Percentiles rank a stretch among this genome's conserved stretches.
phyloP scores from a whole-genome alignment of 2,797 vertebrate species.

The Gallinago nigripennis region DNA sequence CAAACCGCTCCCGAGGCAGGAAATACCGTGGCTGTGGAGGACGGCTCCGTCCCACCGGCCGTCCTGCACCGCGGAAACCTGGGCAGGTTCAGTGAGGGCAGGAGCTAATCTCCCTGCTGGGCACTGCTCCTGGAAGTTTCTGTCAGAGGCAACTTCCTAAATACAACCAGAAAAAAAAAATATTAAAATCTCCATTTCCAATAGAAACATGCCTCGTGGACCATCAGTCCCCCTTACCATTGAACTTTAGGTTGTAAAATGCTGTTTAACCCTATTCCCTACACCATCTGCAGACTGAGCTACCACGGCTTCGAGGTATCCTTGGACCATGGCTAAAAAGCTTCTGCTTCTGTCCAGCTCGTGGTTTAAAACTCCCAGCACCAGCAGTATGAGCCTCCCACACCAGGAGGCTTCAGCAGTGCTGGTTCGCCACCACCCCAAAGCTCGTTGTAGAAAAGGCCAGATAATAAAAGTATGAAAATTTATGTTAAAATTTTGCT shows the following conservation, averaged over 20 bases:
- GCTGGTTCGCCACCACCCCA: background rate
- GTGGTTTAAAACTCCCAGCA: background rate
- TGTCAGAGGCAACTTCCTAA: background rate
- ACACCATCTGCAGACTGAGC: background rate
- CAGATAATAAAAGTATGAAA: background rate
- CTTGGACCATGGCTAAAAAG: background rate
- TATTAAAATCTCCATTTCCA: background rate
- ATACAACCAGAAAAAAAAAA: background rate
- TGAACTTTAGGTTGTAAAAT: background rate
- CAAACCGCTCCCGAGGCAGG: background rate
- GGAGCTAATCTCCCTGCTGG: background rate
- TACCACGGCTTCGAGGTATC: background rate
- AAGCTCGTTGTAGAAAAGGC: background rate
- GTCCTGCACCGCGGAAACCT: background rate
- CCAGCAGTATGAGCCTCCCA: background rate
- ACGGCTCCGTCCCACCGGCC: fast-evolving
- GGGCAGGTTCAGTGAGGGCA: background rate
- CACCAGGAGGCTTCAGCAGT: background rate
- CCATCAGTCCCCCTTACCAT: background rate
- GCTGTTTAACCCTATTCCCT: background rate
- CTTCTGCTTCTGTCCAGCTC: background rate
- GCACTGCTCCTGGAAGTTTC: background rate
- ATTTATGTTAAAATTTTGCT: background rate
- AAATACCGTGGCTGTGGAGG: background rate
- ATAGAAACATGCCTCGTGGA: background rate